Base-by-base conservation (phyloP, 1,140 invertebrate genomes). In the Popillia japonica region DNA sequence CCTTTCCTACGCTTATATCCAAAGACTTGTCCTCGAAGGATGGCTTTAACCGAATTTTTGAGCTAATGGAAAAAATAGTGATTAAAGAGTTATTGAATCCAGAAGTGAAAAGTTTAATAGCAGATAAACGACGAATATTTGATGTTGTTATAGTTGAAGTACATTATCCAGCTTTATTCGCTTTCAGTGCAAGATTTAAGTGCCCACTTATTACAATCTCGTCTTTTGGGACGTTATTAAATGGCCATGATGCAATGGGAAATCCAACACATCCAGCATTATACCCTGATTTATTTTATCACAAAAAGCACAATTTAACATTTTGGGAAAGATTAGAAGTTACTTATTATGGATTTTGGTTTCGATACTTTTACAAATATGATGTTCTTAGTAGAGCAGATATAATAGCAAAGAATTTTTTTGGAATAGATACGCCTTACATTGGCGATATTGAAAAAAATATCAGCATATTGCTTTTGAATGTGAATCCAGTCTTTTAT, bases 191-290 rank as follows among this genome's bases (percentile, higher is more conserved):
- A 41, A 79, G 61, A 48, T 82, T 84, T 6, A 77, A 84, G 10
- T 80, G 81, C 14, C 83, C 85, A 14, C 64, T 83, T n/a, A 80
- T 86, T 22, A 82, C 80, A 2, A 79, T 85, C 0, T 72, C 77
- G 0, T 83, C 83, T 34, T 34, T 81, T 3, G 40, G 78, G 0
- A 4, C 77, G 4, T 14, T 79, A 22, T 7, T 77, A 27, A 0
- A n/a, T 7, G 78, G 72, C 3, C 76, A 82, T 34, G 72, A 83
- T 55, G 61, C 79, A 0, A 78, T 87, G 14, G 89, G 88, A 9
- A 87, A 85, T 77, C 84, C 86, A 1, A 79, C 82, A 2, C 86
- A 88, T 76, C 85, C 87, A 0, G 79, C 87, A 14, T 77, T 88
- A 23, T 87, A 88, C 79, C 88, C 88, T 0, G 80, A 83, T 23